Evolutionary conservation across 92 coral and sea anemone species (phyloP).

Genomic region (Zoanthus sansibaricus): DNA sequence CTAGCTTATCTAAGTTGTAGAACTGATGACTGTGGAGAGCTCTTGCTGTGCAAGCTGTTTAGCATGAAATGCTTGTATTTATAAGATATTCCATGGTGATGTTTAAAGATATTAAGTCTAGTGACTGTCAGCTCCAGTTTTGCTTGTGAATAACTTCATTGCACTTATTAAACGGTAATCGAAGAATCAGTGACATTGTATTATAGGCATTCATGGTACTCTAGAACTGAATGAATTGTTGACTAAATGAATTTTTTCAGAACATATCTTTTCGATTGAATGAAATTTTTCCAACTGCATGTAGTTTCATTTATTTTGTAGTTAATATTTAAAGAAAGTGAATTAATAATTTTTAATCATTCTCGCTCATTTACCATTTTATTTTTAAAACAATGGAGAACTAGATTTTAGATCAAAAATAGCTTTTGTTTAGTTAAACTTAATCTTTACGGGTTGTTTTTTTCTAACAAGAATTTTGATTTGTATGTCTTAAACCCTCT

Average conservation of each 20-base stretch:
- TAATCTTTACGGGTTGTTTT: too few species aligned
- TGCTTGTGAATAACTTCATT: not conserved
- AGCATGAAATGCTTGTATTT: not conserved
- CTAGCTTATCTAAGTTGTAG: not conserved
- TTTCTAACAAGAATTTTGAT: too few species aligned
- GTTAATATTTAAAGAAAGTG: too few species aligned
- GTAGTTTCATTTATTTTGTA: too few species aligned
- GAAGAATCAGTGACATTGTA: not conserved
- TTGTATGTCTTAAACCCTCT: too few species aligned
- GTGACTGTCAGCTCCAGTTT: not conserved
- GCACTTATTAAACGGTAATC: not conserved
- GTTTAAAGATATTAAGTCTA: not conserved
- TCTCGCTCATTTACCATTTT: too few species aligned
- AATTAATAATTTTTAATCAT: too few species aligned
- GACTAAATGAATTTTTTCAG: not conserved
- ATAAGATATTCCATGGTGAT: not conserved
- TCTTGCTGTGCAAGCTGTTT: slow-evolving; percentile 27
- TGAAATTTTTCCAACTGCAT: too few species aligned
- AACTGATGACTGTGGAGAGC: not conserved
- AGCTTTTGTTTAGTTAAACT: too few species aligned
- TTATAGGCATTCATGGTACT: not conserved
- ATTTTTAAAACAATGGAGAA: too few species aligned
- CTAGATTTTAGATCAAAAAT: too few species aligned
- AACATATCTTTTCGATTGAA: not conserved
- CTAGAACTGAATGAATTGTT: not conserved